These are phyloP conservation scores for Pocillopora damicornis DNA, from an alignment of 64 coral and sea anemone species.

Conservation along the genomic window DNA sequence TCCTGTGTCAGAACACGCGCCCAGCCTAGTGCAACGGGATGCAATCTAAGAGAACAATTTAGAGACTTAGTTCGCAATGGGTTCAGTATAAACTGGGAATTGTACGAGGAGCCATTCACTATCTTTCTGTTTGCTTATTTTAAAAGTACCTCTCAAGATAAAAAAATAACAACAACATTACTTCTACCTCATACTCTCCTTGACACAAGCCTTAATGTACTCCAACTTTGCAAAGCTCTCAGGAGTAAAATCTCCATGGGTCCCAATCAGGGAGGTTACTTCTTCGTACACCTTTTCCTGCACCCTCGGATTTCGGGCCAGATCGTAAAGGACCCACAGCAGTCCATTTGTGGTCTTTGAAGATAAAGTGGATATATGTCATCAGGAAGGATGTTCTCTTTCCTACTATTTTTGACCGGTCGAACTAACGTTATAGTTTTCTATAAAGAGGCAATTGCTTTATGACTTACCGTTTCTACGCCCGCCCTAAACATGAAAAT, in stretches of 20 bases:
- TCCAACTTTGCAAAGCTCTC: conserved; percentile 31
- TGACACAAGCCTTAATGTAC: conserved; percentile 56
- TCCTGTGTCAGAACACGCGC: conserved; percentile 15
- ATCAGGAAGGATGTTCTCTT: not conserved
- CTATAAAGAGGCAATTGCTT: not conserved
- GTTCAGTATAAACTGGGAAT: too few relatives aligned
- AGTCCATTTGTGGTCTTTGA: conserved; percentile 32
- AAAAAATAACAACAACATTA: too few relatives aligned
- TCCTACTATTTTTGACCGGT: too few relatives aligned
- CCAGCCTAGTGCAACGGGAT: not conserved
- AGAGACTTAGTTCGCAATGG: too few relatives aligned
- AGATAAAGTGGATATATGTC: not conserved
- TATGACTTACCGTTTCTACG: not conserved
- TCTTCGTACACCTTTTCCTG: conserved; percentile 42
- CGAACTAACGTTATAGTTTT: not conserved
- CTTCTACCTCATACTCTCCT: conserved; percentile 53
- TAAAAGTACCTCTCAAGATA: too few relatives aligned
- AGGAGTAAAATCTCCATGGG: conserved; percentile 5
- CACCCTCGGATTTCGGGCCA: conserved; percentile 31
- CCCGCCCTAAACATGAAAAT: not conserved
- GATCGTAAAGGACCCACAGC: conserved; percentile 54
- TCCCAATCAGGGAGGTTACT: conserved; percentile 11
- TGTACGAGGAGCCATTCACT: too few relatives aligned
- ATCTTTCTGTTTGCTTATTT: too few relatives aligned
- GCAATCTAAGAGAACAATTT: not conserved